phyloP scores from a whole-genome alignment of 2,797 vertebrate genomes.

The Pangasius mekongensis region DNA sequence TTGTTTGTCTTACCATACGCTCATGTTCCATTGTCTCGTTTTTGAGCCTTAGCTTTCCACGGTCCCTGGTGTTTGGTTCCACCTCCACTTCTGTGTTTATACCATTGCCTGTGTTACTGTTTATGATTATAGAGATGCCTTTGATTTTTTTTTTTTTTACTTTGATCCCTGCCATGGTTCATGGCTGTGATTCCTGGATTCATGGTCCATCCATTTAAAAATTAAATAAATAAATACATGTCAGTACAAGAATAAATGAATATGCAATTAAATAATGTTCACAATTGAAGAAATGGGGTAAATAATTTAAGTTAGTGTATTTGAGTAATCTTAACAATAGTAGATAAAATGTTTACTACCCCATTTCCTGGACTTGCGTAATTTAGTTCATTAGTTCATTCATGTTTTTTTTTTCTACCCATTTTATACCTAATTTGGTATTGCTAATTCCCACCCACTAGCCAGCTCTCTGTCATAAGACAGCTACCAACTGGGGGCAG shows the following conservation, averaged over 20 bases:
- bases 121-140: neutral
- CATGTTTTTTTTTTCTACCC: neutral
- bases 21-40: neutral
- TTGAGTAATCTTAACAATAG: neutral
- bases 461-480: neutral
- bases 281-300: neutral
- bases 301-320: neutral
- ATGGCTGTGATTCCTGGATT: neutral
- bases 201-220: neutral
- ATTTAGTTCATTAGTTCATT: neutral
- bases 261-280: neutral
- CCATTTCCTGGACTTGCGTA: neutral
- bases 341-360: neutral
- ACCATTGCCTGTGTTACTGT: neutral
- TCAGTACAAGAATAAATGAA: neutral
- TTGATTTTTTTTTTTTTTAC: neutral
- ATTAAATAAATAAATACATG: neutral
- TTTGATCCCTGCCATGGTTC: neutral
- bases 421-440: neutral
- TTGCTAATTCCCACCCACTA: neutral
- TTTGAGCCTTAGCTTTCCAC: neutral
- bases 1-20: neutral
- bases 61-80: neutral
- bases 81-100: neutral
- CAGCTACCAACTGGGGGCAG: neutral